These are phyloP conservation scores for Brachylomia viminalis DNA, from an alignment of 2,888 invertebrate genomes.

Conservation along the genomic window DNA sequence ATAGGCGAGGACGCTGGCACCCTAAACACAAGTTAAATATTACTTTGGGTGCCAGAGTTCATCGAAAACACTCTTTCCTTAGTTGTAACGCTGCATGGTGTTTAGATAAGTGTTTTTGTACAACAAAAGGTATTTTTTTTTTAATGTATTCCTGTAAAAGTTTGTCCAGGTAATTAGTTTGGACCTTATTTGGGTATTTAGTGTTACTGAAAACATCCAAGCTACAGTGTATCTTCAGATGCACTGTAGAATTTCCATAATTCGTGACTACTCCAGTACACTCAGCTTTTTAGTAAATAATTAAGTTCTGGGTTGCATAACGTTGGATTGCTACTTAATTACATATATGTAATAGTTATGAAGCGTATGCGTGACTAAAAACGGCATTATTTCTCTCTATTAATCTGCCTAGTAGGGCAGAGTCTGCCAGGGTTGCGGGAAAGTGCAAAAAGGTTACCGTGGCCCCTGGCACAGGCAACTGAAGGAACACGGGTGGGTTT, in stretches of 20 bases:
- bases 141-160: not conserved
- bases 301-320: not conserved
- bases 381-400: not conserved
- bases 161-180: not conserved
- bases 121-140: no score
- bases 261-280: not conserved
- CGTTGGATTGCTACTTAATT: not conserved
- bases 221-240: not conserved
- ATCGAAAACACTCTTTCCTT: no score
- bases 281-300: not conserved
- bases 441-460: no score
- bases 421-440: no score
- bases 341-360: not conserved
- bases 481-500: no score
- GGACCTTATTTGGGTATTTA: not conserved
- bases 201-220: not conserved
- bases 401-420: not conserved
- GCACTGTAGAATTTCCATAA: not conserved
- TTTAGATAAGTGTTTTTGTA: no score
- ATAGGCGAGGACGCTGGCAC: no score
- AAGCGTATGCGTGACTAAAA: not conserved
- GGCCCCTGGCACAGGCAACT: no score
- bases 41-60: no score
- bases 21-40: no score
- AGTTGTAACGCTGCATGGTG: no score